Percentiles rank a stretch among this genome's conserved stretches.
Conservation (phyloP, 2,888 invertebrate species). For the Machimus rusticus region DNA sequence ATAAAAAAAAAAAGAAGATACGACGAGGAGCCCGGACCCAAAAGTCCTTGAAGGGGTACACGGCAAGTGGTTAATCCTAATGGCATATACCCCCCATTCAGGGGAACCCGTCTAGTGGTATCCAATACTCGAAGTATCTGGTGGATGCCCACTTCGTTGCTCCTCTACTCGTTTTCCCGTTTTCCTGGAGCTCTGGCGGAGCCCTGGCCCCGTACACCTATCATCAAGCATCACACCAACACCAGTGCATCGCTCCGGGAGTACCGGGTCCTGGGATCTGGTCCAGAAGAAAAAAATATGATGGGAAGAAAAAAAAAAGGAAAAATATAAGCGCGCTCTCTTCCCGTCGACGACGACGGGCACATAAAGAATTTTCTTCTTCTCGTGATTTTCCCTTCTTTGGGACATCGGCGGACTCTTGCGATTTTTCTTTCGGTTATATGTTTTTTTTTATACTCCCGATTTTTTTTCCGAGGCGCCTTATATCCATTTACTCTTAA, state of each 20-base stretch:
- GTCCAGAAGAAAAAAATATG: not conserved
- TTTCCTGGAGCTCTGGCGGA: not conserved
- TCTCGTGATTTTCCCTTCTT: slow-evolving; percentile 26
- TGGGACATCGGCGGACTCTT: not conserved
- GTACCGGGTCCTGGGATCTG: not conserved
- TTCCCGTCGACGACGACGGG: not conserved
- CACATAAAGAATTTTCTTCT: slow-evolving; percentile 35
- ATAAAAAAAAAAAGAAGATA: not conserved
- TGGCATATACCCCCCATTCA: slow-evolving; percentile 13
- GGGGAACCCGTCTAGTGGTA: slow-evolving; percentile 27
- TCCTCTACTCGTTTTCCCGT: not conserved
- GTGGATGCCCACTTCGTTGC: not conserved
- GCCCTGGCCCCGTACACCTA: slow-evolving; percentile 23
- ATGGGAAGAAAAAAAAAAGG: not conserved
- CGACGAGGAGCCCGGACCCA: not conserved
- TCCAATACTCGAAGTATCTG: slow-evolving; percentile 31
- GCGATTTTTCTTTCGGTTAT: slow-evolving; percentile 25
- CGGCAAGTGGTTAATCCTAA: slow-evolving; percentile 30
- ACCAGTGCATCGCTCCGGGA: not conserved
- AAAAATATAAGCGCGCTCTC: not conserved
- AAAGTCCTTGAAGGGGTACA: slow-evolving; percentile 38
- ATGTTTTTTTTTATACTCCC: not conserved
- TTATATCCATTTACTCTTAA: not conserved
- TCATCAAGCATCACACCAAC: slow-evolving; percentile 35
- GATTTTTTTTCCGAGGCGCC: not conserved